A percentile compares a stretch with the other conserved stretches of the same genome.
Conservation (phyloP, 2,113 vertebrate genomes). For the cattle (Bos taurus) region ARS-UCD2.0 NC_037346.1:22004501-22005000, state of each 20-base stretch:
- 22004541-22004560: neutral
- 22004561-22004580: neutral
- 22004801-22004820: conserved; percentile 49
- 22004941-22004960: conserved; percentile 57
- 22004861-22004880: conserved; percentile 60
- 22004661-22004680: neutral
- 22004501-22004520: neutral
- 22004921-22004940: conserved; percentile 67
- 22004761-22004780: conserved; percentile 46
- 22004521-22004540: neutral
- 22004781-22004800: conserved; percentile 63
- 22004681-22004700: conserved; percentile 42
- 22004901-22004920: conserved; percentile 74
- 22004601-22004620: neutral
- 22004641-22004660: neutral
- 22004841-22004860: conserved; percentile 72
- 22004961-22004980: conserved; percentile 44
- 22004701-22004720: neutral
- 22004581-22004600: neutral
- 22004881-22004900: conserved; percentile 63
- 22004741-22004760: conserved; percentile 25
- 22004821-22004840: conserved; percentile 55
- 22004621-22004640: neutral
- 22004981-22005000: conserved; percentile 42
- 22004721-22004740: neutral